Evolutionary conservation across 53 echinoderm and acorn worm species (phyloP), one percentile per base, ranked within the genome.

Genomic region (Pentamera pediparva): DNA sequence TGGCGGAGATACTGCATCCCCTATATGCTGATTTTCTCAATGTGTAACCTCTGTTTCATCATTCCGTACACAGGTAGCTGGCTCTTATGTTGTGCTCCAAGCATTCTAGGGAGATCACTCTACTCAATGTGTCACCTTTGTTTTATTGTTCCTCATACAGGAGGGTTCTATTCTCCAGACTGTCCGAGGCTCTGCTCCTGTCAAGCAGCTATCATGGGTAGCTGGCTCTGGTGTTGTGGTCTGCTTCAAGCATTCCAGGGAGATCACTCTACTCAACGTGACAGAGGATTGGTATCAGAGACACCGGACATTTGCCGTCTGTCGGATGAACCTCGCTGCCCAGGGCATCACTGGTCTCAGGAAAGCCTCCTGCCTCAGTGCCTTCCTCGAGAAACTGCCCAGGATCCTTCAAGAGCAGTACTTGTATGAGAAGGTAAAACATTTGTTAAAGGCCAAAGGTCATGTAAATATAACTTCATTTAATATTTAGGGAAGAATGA

Each of bases 331-430:
- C 13, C 78, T 98, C n/a, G 83, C 87, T 37, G 74, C 37, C 48
- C 88, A 92, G 62, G 86, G 98, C 63, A 98, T 98, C 41, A 79
- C 79, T 62, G 91, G 98, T 75, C 69, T 98, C 62, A 88, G 91
- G 56, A 91, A 98, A 81, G 91, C 89, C 0, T 89, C 98, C 0
- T 98, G 91, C 69, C 78, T 98, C 32, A 64, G 83, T 18, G 91
- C 91, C 8, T 89, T 98, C 47, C 76, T 98, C 28, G 89, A 98
- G 52, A 85, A 83, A 56, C 76, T 98, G n/a, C 98, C 98, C 11
- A 86, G 69, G 61, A 92, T 98, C 19, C 79, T 98, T 20, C 88
- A 92, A 65, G 92, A 92, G 35, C 98, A 98, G 80, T 92, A 98
- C 71, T 82, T 77, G 24, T 83, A 92, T 62, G 98, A 98, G 61